Conservation (phyloP, 2,797 vertebrate species). For the Paratrypauchen microcephalus region DNA sequence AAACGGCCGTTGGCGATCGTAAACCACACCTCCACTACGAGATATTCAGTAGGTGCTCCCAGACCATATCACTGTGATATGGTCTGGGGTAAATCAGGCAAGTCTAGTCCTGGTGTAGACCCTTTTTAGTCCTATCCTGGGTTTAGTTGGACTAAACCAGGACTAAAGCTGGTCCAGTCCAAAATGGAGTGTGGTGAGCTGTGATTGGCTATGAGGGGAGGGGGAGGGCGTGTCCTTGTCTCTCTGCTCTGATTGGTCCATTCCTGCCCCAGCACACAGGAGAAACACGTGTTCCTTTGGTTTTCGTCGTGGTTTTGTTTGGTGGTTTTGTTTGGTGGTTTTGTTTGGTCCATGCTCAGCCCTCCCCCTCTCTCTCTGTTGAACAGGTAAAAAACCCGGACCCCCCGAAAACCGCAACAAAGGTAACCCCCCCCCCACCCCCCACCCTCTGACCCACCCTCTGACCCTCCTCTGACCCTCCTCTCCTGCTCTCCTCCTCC, state of each 20-base stretch:
- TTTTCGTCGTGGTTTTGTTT: constrained; percentile 69
- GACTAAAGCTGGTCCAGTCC: not conserved
- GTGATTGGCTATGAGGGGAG: not conserved
- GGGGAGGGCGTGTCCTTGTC: constrained; percentile 20
- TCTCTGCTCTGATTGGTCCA: constrained; percentile 67
- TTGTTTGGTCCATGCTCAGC: constrained; percentile 84
- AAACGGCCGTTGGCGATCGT: too few species aligned
- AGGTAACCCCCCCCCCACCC: constrained; percentile 91
- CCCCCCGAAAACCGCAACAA: constrained; percentile 99
- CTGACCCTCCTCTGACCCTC: constrained; percentile 67
- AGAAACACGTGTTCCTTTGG: constrained; percentile 68
- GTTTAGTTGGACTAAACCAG: not conserved
- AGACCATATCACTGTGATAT: too few species aligned
- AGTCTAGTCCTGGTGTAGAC: not conserved
- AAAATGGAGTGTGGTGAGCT: not conserved
- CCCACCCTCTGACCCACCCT: constrained; percentile 70
- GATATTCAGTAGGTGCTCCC: too few species aligned
- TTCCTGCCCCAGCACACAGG: constrained; percentile 53
- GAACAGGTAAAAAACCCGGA: constrained; percentile 99
- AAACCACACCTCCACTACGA: too few species aligned
- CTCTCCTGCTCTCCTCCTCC: constrained; percentile 64
- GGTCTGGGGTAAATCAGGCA: too few species aligned
- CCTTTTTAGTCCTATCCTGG: too few species aligned
- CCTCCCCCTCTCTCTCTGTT: constrained; percentile 93
- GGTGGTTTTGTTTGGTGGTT: too few species aligned